Percentiles rank a stretch among this genome's conserved stretches.
Evolutionary conservation across 2,113 vertebrate genomes (phyloP).

Genomic region (Archilochus colubris): DNA sequence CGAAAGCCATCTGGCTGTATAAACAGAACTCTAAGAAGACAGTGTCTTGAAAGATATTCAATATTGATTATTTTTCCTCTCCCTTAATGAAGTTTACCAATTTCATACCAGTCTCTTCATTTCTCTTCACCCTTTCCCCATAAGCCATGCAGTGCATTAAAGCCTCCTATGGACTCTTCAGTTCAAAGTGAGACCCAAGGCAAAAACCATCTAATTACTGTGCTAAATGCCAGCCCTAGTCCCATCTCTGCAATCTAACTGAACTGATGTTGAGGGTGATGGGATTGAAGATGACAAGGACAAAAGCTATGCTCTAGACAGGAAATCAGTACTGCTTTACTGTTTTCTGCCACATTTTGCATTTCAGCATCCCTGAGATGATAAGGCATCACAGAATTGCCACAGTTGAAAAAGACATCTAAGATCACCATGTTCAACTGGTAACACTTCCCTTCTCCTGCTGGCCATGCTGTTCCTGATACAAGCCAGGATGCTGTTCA

Average conservation of each 20-base stretch:
- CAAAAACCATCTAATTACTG: not conserved
- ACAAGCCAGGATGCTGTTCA: too few species aligned
- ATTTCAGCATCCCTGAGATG: not conserved
- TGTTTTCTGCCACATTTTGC: not conserved
- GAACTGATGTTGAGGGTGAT: not conserved
- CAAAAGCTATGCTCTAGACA: not conserved
- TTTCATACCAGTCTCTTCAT: not conserved
- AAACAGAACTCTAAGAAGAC: not conserved
- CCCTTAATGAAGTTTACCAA: not conserved
- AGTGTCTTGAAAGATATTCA: not conserved
- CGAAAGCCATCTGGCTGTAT: not conserved
- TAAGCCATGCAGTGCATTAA: not conserved
- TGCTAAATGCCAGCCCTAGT: not conserved
- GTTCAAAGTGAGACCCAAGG: not conserved
- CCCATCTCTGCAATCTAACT: not conserved
- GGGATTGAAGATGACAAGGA: too few species aligned
- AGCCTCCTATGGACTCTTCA: not conserved
- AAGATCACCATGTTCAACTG: too few species aligned
- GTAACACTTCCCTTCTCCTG: too few species aligned
- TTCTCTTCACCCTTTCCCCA: not conserved
- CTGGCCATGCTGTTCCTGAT: too few species aligned
- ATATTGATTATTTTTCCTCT: not conserved
- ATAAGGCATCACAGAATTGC: not conserved
- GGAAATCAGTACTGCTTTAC: not conserved
- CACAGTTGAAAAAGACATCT: too few species aligned